Conservation (phyloP, 2,113 vertebrate species). For the Sterrhoptilus dennistouni region DNA sequence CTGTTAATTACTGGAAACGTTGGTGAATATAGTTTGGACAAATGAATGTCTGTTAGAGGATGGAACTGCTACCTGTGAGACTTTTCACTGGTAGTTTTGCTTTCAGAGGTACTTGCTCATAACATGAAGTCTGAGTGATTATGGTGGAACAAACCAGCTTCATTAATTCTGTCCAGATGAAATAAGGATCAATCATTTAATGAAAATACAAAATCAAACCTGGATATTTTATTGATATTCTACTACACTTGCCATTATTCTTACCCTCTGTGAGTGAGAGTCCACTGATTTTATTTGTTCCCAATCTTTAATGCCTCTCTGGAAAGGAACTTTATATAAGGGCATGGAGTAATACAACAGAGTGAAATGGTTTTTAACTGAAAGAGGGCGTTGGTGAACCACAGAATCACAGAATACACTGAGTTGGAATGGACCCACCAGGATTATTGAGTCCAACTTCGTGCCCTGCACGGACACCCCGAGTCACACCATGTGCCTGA, state of each 20-base stretch:
- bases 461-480: neutral
- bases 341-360: neutral
- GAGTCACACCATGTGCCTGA: neutral
- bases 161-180: neutral
- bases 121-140: neutral
- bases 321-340: neutral
- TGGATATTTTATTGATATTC: neutral
- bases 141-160: neutral
- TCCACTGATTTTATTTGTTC: neutral
- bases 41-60: neutral
- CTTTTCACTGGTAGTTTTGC: neutral
- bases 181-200: neutral
- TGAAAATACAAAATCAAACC: neutral
- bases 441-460: fast-evolving
- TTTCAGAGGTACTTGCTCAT: neutral
- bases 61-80: neutral
- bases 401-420: neutral
- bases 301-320: neutral
- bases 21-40: neutral
- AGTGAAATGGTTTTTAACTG: neutral
- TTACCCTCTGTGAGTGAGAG: neutral
- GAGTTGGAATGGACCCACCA: neutral
- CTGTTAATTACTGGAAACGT: neutral
- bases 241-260: neutral
- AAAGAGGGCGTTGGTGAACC: neutral